Base-by-base conservation (phyloP, 2,888 invertebrate genomes). In the Andrena minutula region DNA sequence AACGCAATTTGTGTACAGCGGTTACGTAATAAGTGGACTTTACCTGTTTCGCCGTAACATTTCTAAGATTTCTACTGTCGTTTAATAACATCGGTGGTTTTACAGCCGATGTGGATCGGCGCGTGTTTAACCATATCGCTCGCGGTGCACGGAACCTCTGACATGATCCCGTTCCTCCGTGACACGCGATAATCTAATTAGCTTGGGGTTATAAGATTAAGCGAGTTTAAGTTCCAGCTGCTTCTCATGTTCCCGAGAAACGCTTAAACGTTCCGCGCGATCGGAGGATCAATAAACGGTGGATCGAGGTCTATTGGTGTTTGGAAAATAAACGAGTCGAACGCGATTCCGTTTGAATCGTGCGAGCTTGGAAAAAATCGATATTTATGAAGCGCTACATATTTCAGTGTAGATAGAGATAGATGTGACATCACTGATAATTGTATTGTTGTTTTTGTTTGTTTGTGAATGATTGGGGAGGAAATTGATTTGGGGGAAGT, bases 11-110 rank as follows among this genome's bases (percentile, higher is more conserved):
- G 35, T 16, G 41, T 5, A 65, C 7, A 12, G 26, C 10, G 23
- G 64, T 72, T 58, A 32, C 30, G 30, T 58, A 79, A 75, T 28
- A 8, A 23, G 0, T 10, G 12, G 20, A 53, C 8, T 61, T 84
- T 79, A 88, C 88, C 88, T 88, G 53, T 88, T 88, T 72, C 88
- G 83, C n/a, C 86, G 88, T 65, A 88, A 79, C 88, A 88, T 88
- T 41, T 79, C 61, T 28, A 61, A 60, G 28, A 75, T 65, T 72
- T 75, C 70, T 58, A 75, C 7, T 30, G n/a, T 65, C 63, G 61
- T 78, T 65, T 10, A 20, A 74, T 60, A 53, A 6, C 69, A 77
- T 56, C 23, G 58, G 30, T 61, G 63, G 66, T 49, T 7, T 86
- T 26, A 68, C 65, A 0, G 35, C 8, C 53, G 16, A 32, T 51